These are phyloP conservation scores for Leptopilina boulardi DNA, from an alignment of 1,140 invertebrate species.

Conservation along the genomic window DNA sequence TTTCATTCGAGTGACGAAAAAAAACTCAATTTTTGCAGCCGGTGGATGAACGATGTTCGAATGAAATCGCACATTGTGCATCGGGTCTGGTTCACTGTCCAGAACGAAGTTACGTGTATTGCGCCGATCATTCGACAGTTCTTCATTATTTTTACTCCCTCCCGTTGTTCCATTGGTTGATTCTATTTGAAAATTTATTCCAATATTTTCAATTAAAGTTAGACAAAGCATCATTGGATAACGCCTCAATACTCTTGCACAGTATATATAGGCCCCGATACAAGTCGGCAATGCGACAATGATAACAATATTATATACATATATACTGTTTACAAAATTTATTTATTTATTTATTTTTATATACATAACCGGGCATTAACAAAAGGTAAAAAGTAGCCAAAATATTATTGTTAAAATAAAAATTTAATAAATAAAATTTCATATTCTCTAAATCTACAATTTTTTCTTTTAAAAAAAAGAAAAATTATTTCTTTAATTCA, in stretches of 20 bases:
- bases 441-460: too few relatives aligned
- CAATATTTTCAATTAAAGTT: constrained; percentile 77
- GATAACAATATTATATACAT: not conserved
- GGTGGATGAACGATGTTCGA: constrained; percentile 20
- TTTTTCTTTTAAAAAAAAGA: too few relatives aligned
- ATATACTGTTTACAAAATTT: too few relatives aligned
- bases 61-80: constrained; percentile 15
- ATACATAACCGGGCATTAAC: too few relatives aligned
- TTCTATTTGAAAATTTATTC: constrained; percentile 74
- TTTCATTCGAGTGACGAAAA: not conserved
- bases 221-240: constrained; percentile 69
- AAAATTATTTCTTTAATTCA: too few relatives aligned
- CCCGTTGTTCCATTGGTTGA: constrained; percentile 49
- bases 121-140: constrained; percentile 17
- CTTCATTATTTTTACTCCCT: constrained; percentile 69
- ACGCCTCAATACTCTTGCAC: constrained; percentile 50
- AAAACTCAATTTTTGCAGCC: constrained; percentile 19
- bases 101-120: constrained; percentile 31
- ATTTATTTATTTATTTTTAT: too few relatives aligned
- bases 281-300: not conserved
- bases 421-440: too few relatives aligned
- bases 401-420: too few relatives aligned
- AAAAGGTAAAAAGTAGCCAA: too few relatives aligned
- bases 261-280: not conserved
- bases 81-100: constrained; percentile 18